Evolutionary conservation across 2,797 vertebrate genomes (phyloP).

Genomic region (Glyptemys insculpta): DNA sequence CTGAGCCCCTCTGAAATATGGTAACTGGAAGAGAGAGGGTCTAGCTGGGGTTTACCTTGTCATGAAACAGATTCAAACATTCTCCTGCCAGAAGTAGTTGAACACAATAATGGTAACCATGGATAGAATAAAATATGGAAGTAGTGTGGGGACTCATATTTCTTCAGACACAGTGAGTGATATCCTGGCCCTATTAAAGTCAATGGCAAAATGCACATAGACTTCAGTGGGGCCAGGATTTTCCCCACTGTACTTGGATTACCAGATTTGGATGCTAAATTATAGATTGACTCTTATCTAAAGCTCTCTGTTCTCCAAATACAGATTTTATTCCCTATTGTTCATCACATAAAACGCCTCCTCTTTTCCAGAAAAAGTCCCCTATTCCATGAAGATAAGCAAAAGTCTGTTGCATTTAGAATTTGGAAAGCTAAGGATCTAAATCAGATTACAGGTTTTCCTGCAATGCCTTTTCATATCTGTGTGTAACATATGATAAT

Average conservation of each 20-base stretch:
- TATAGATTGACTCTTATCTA: neutral
- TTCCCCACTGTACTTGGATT: neutral
- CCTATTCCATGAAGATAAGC: too few relatives aligned
- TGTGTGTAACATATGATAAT: neutral
- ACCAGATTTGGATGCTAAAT: neutral
- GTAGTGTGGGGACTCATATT: neutral
- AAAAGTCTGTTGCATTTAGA: neutral
- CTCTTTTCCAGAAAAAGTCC: neutral
- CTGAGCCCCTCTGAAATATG: too few relatives aligned
- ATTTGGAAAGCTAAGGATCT: neutral
- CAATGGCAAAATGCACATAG: neutral
- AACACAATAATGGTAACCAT: neutral
- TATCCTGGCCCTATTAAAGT: neutral
- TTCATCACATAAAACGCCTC: neutral
- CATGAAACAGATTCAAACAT: neutral
- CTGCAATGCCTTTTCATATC: neutral
- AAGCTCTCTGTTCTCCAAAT: neutral
- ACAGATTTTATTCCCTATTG: neutral
- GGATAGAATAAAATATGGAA: neutral
- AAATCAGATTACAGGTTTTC: neutral
- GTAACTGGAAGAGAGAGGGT: neutral
- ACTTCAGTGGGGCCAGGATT: too few relatives aligned
- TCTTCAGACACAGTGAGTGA: neutral
- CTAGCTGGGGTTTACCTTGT: neutral
- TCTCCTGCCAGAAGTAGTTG: too few relatives aligned